Percentiles rank a stretch among this genome's conserved stretches.
phyloP scores from a whole-genome alignment of 2,888 invertebrate species.

The Agrochola lota region DNA sequence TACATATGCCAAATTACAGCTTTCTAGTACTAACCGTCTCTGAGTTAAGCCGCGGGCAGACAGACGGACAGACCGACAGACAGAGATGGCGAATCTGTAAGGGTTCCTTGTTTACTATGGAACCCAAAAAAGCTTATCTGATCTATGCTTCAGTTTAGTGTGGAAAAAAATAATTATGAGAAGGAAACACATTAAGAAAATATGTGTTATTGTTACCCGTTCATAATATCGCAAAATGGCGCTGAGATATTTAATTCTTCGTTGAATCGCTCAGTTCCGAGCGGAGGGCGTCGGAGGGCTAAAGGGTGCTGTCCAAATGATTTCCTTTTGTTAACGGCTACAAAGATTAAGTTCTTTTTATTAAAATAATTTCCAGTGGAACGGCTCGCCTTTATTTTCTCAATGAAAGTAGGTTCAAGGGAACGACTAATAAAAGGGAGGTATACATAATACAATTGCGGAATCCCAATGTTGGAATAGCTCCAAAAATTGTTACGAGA shows the following conservation, averaged over 20 bases:
- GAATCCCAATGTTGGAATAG: conserved; percentile 60
- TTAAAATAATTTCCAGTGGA: conserved; percentile 65
- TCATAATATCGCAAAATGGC: conserved; percentile 55
- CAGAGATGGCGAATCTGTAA: too few species aligned
- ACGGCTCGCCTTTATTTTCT: conserved; percentile 56
- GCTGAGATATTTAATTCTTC: conserved; percentile 65
- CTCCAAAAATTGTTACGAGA: conserved; percentile 60
- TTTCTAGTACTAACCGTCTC: too few species aligned
- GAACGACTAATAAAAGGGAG: conserved; percentile 47
- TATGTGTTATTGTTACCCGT: conserved; percentile 17
- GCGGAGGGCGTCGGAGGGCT: conserved; percentile 45
- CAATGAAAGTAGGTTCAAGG: conserved; percentile 52
- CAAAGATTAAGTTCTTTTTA: conserved; percentile 68
- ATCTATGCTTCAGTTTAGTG: background rate
- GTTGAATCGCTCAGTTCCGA: conserved; percentile 61
- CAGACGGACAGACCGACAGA: too few species aligned
- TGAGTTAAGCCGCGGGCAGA: too few species aligned
- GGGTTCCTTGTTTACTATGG: too few species aligned
- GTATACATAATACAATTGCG: conserved; percentile 46
- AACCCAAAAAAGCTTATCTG: background rate
- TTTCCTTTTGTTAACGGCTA: conserved; percentile 65
- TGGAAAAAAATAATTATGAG: background rate
- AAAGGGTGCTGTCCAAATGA: conserved; percentile 62
- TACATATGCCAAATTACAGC: too few species aligned
- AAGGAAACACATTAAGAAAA: conserved; percentile 1